These are phyloP conservation scores for Notospermus geniculatus DNA, from an alignment of 1,140 invertebrate species.

Conservation along the genomic window DNA sequence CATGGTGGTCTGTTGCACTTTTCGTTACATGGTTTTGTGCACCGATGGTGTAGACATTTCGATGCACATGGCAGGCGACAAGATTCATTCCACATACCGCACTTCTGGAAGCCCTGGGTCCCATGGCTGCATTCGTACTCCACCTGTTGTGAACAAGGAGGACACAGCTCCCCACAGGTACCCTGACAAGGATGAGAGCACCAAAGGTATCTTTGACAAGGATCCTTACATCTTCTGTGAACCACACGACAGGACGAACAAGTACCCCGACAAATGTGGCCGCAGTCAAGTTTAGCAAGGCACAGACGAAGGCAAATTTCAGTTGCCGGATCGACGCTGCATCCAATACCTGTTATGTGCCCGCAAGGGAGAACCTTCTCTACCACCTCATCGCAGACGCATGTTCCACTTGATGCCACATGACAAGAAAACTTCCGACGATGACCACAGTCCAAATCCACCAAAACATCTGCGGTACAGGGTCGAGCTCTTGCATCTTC, in stretches of 20 bases:
- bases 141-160: neutral
- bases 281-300: too few relatives aligned
- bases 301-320: too few relatives aligned
- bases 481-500: neutral
- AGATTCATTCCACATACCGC: neutral
- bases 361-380: too few relatives aligned
- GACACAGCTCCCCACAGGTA: neutral
- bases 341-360: too few relatives aligned
- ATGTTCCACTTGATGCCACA: too few relatives aligned
- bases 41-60: conserved; percentile 2
- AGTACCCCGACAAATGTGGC: too few relatives aligned
- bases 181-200: conserved; percentile 2
- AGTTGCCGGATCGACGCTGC: too few relatives aligned
- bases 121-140: neutral
- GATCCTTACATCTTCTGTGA: neutral
- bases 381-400: too few relatives aligned
- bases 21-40: neutral
- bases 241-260: neutral
- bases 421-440: neutral
- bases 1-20: conserved; percentile 51
- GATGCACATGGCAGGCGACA: neutral
- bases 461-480: neutral
- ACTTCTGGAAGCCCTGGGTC: neutral
- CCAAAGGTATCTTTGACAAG: neutral
- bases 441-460: conserved; percentile 9